Evolutionary conservation across 2,797 vertebrate genomes (phyloP), one percentile per base, ranked within the genome.

Genomic region (Bovichtus diacanthus): DNA sequence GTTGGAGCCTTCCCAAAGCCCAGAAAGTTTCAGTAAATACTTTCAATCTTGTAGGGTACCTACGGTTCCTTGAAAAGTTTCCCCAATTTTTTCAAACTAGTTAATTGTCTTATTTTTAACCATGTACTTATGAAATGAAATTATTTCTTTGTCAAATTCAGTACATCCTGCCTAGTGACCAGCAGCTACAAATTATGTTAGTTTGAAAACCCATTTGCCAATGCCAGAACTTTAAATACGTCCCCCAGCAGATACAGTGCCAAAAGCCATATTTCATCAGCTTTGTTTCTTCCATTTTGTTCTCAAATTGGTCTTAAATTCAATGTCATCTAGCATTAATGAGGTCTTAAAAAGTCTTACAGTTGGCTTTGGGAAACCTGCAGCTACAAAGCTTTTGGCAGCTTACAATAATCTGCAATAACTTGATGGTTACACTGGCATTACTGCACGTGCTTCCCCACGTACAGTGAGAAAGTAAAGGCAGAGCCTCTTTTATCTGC

Each of bases 321-420:
- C 39, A 46, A 16, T 67, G 49, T 44, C 41, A 58, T 81, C 21
- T 2, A 9, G 36, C 71, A 59, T 78, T 67, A 70, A 82, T 50
- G 50, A 70, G 23, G 39, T 72, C 53, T 71, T 75, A n/a, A 76
- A 83, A 80, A 34, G 65, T 80, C 70, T 63, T 23, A 44, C 25
- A 55, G 23, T 65, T 59, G 34, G 69, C 70, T 76, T 58, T 38
- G 21, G 67, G 62, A 76, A 74, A 65, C 67, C 63, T 78, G 63
- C 61, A 73, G 55, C 74, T 63, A 36, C 55, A 61, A 78, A 70
- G 46, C 31, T 7, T 29, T 44, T 56, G 77, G 64, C 46, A 70
- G 43, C 3, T 73, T 67, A 39, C 34, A 73, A 19, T 72, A 75
- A 81, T 81, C 54, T 72, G 54, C 67, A 60, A 25, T 79, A 47